Base-by-base conservation (phyloP, 2,113 vertebrate species). In the Grammomys surdaster region DNA sequence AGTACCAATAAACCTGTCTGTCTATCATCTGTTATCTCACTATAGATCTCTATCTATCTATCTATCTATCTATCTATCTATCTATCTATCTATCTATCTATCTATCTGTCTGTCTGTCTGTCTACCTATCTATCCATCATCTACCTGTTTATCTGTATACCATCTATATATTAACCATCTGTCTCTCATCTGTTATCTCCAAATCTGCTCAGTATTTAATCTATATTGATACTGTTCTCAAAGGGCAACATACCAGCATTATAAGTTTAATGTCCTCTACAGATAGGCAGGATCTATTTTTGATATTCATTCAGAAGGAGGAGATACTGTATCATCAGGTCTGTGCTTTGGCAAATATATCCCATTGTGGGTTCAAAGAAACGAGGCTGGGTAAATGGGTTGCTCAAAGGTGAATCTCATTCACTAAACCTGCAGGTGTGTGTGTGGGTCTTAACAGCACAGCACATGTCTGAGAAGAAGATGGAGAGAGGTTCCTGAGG, bases 131-230 rank as follows among this genome's bases (percentile, higher is more conserved):
- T 4, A 33, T 78, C 48, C 36, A 12, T 56, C 17, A 19, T n/a
- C 51, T 58, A 7, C 40, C 19, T 56, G 3, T 12, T 12, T 4
- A 40, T 78, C 46, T 40, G 11, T n/a, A 33, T n/a, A 56, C 14
- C 14, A 77, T 31, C 7, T 33, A 77, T 28, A 46, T 77, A 43
- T 26, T 8, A 84, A 28, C 4, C 22, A 28, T 63, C 14, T 63
- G 22, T 43, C 17, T 67, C 43, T 69, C 84, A 69, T 86, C 43
- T 46, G 60, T 46, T 65, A 48, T 36, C 31, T 20, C 9, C 40
- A 7, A 11, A 28, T 40, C 2, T 58, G 8, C 3, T 10, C 58
- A 67, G 8, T 20, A 22, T 17, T 28, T 33, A n/a, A 0, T n/a
- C 12, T 19, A 16, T 6, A 26, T 2, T 1, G 1, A 69, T 33